These are phyloP conservation scores for Lophotriccus pileatus DNA, from an alignment of 2,797 vertebrate genomes.

Conservation along the genomic window DNA sequence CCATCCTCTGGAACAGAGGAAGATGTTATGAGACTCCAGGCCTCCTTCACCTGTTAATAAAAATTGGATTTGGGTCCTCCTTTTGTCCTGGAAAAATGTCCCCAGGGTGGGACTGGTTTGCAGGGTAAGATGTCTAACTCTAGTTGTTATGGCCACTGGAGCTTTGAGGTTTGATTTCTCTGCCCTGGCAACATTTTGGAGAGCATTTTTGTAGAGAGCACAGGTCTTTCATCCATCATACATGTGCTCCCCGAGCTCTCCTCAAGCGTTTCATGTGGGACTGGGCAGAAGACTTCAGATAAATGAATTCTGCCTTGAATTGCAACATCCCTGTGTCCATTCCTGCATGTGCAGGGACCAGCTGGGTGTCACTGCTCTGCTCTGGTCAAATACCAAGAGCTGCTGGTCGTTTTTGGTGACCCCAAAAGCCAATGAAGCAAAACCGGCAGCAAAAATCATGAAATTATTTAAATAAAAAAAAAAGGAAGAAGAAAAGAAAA, in stretches of 20 bases:
- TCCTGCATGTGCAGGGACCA: background rate
- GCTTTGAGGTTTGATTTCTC: background rate
- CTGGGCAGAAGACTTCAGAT: background rate
- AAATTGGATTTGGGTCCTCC: background rate
- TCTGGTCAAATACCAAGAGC: background rate
- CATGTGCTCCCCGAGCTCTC: fast-evolving
- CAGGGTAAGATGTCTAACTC: background rate
- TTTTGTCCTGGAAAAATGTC: background rate
- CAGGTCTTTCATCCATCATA: no score
- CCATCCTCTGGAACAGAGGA: fast-evolving
- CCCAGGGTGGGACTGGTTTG: background rate
- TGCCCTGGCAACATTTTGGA: background rate
- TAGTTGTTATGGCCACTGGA: background rate
- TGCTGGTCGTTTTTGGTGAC: background rate
- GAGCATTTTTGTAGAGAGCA: background rate
- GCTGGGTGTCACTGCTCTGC: fast-evolving
- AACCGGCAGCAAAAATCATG: background rate
- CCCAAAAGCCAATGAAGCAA: background rate
- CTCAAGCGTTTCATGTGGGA: background rate
- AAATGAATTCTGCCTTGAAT: background rate
- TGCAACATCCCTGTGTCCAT: fast-evolving
- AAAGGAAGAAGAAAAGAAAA: no score
- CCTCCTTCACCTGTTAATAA: background rate
- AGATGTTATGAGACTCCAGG: background rate
- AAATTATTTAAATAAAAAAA: background rate